These are phyloP conservation scores for Ophion slaviceki DNA, from an alignment of 2,888 invertebrate genomes.

Conservation along the genomic window DNA sequence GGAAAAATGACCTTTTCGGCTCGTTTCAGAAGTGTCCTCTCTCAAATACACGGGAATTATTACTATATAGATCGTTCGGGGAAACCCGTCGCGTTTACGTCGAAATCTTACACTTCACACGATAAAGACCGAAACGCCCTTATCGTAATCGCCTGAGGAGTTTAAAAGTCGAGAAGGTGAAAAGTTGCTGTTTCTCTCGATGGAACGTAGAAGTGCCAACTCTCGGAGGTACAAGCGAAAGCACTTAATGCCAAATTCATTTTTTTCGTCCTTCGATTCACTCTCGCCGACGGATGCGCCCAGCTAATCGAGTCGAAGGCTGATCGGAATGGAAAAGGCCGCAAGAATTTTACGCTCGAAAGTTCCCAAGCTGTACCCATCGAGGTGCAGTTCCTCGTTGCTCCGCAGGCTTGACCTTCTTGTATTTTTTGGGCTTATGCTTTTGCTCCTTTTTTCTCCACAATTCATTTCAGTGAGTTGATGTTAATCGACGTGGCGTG, in stretches of 20 bases:
- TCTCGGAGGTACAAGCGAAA: constrained; percentile 68
- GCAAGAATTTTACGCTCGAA: constrained; percentile 45
- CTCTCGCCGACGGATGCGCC: constrained; percentile 66
- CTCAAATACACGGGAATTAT: not conserved
- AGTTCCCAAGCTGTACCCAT: constrained; percentile 14
- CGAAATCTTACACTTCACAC: constrained; percentile 1
- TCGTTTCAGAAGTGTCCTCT: not conserved
- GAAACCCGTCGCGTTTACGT: constrained; percentile 1
- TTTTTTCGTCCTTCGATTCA: constrained; percentile 67
- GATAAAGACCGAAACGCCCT: constrained; percentile 39
- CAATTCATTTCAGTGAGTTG: not conserved
- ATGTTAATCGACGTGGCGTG: not conserved
- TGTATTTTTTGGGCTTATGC: not conserved
- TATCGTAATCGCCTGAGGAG: constrained; percentile 43
- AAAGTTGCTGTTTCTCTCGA: constrained; percentile 34
- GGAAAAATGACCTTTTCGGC: too few species aligned
- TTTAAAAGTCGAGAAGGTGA: constrained; percentile 30
- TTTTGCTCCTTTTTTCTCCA: not conserved
- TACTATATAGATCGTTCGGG: not conserved
- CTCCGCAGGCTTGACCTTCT: constrained; percentile 8
- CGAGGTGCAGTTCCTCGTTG: constrained; percentile 1
- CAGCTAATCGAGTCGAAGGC: constrained; percentile 72
- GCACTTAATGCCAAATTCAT: constrained; percentile 73
- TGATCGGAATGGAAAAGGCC: constrained; percentile 49
- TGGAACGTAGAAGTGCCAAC: constrained; percentile 42